phyloP scores from a whole-genome alignment of 2,888 invertebrate species.

The Frankliniella intonsa region DNA sequence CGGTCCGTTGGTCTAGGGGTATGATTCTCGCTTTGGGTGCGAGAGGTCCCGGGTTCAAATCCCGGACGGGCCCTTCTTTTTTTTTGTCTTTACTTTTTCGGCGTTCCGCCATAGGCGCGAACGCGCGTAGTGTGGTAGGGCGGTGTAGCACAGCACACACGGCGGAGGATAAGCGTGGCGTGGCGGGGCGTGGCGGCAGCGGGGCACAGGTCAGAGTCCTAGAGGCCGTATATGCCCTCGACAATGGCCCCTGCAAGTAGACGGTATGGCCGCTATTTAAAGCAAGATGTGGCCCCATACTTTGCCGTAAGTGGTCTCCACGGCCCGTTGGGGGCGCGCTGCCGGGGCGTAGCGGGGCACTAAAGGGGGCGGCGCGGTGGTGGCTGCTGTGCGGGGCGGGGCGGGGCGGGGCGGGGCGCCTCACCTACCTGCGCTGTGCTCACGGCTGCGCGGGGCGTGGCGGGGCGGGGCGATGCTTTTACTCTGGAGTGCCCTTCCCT shows the following conservation, averaged over 20 bases:
- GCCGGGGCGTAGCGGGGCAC: too few relatives aligned
- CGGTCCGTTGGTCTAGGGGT: constrained; percentile 52
- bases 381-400: background rate
- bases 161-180: too few relatives aligned
- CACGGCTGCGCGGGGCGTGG: background rate
- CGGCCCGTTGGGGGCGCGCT: background rate
- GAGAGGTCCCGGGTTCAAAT: constrained; percentile 61
- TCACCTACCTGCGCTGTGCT: background rate
- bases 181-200: too few relatives aligned
- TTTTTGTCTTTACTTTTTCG: background rate
- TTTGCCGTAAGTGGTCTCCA: background rate
- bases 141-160: too few relatives aligned
- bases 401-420: background rate
- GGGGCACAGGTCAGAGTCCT: background rate
- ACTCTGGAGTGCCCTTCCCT: background rate
- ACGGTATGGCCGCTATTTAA: constrained; percentile 12
- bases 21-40: constrained; percentile 60
- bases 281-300: constrained; percentile 16
- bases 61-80: constrained; percentile 48
- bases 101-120: too few relatives aligned
- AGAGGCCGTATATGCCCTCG: background rate
- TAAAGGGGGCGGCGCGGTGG: background rate
- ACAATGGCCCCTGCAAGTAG: background rate
- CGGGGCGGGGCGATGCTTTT: background rate
- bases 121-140: too few relatives aligned